Percentiles rank a stretch among this genome's conserved stretches.
Conservation (phyloP, 1,140 invertebrate species). For the Cyclina sinensis region DNA sequence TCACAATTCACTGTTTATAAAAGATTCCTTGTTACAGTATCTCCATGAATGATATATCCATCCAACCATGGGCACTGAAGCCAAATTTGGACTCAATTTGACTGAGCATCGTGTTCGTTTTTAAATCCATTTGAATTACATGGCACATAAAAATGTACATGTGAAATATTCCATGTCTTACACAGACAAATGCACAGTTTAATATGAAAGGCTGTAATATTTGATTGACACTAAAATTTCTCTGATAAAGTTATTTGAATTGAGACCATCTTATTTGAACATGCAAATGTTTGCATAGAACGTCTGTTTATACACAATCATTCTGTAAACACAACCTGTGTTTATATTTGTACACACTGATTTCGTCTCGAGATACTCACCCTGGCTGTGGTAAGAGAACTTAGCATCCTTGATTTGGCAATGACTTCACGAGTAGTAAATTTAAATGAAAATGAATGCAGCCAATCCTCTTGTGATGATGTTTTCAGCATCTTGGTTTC, state of each 20-base stretch:
- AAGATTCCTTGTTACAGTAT: too few species aligned
- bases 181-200: conserved; percentile 35
- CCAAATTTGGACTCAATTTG: too few species aligned
- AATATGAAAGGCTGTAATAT: conserved; percentile 45
- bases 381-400: not conserved
- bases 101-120: too few species aligned
- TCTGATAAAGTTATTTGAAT: conserved; percentile 69
- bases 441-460: too few species aligned
- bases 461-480: too few species aligned
- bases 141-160: conserved; percentile 2
- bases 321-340: conserved; percentile 60
- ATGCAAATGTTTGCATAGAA: conserved; percentile 66
- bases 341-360: conserved; percentile 50
- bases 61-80: too few species aligned
- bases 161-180: not conserved
- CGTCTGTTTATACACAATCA: conserved; percentile 61
- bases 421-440: too few species aligned
- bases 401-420: too few species aligned
- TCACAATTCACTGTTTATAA: too few species aligned
- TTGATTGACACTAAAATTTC: conserved; percentile 66
- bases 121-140: not conserved
- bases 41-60: too few species aligned
- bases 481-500: too few species aligned
- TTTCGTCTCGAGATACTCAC: conserved; percentile 39
- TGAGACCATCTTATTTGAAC: conserved; percentile 66